phyloP scores from a whole-genome alignment of 2,888 invertebrate genomes.

The Diarsia dahlii region DNA sequence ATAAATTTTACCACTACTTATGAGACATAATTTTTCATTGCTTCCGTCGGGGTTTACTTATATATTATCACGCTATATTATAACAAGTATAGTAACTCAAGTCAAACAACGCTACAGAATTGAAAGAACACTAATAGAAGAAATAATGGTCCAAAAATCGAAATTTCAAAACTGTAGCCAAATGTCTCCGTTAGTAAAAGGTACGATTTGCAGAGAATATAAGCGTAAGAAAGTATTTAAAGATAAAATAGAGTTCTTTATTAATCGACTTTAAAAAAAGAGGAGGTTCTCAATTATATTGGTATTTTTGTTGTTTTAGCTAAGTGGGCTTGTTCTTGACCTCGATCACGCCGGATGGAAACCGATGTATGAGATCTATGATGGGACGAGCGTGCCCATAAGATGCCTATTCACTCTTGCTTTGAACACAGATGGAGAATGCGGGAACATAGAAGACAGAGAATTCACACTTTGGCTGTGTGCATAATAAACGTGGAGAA shows the following conservation, averaged over 20 bases:
- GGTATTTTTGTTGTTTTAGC: too few species aligned
- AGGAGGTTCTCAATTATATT: too few species aligned
- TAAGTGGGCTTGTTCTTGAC: too few species aligned
- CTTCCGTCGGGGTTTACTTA: conserved; percentile 29
- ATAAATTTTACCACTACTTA: conserved; percentile 14
- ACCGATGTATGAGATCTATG: too few species aligned
- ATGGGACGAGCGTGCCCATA: too few species aligned
- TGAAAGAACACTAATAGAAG: conserved; percentile 10
- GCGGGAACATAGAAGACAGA: too few species aligned
- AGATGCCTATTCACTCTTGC: too few species aligned
- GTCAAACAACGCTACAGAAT: conserved; percentile 8
- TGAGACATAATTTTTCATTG: conserved; percentile 27
- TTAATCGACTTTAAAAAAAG: too few species aligned
- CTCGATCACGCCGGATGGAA: too few species aligned
- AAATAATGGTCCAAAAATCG: not conserved
- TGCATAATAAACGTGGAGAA: too few species aligned
- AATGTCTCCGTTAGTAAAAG: not conserved
- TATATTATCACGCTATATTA: conserved; percentile 34
- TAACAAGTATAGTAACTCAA: not conserved
- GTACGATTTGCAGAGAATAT: not conserved
- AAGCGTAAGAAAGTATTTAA: not conserved
- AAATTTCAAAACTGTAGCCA: conserved; percentile 20
- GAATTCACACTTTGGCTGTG: too few species aligned
- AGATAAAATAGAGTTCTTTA: not conserved
- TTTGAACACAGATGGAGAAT: too few species aligned